Evolutionary conservation across 2,797 vertebrate genomes (phyloP).

Genomic region (Manis pentadactyla): DNA sequence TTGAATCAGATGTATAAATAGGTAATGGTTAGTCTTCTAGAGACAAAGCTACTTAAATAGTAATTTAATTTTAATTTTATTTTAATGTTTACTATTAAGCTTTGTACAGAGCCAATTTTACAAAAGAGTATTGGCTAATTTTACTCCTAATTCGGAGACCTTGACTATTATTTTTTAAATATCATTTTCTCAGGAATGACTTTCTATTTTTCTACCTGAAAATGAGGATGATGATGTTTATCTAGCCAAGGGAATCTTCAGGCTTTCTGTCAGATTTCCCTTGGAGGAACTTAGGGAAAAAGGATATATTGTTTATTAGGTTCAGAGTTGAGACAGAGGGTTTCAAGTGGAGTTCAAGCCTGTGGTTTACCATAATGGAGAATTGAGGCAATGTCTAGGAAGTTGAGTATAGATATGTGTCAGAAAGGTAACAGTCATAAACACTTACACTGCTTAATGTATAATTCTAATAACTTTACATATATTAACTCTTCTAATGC

Average conservation of each 20-base stretch:
- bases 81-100: constrained; percentile 55
- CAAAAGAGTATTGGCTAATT: constrained; percentile 60
- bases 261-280: constrained; percentile 44
- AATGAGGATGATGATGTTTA: constrained; percentile 12
- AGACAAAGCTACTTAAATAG: constrained; percentile 54
- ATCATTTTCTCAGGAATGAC: constrained; percentile 49
- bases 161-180: constrained; percentile 54
- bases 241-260: not conserved
- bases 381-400: constrained; percentile 23
- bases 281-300: not conserved
- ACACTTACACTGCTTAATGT: not conserved
- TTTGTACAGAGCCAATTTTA: constrained; percentile 39
- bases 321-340: constrained; percentile 17
- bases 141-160: constrained; percentile 41
- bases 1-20: constrained; percentile 27
- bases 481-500: constrained; percentile 16
- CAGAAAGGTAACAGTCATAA: constrained; percentile 24
- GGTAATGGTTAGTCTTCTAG: not conserved
- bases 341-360: constrained; percentile 40
- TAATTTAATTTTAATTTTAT: constrained; percentile 62
- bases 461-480: constrained; percentile 37
- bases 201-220: constrained; percentile 54
- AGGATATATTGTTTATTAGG: not conserved
- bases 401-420: not conserved
- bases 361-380: not conserved